phyloP scores from a whole-genome alignment of 2,888 invertebrate genomes.

The Tetanocera ferruginea region DNA sequence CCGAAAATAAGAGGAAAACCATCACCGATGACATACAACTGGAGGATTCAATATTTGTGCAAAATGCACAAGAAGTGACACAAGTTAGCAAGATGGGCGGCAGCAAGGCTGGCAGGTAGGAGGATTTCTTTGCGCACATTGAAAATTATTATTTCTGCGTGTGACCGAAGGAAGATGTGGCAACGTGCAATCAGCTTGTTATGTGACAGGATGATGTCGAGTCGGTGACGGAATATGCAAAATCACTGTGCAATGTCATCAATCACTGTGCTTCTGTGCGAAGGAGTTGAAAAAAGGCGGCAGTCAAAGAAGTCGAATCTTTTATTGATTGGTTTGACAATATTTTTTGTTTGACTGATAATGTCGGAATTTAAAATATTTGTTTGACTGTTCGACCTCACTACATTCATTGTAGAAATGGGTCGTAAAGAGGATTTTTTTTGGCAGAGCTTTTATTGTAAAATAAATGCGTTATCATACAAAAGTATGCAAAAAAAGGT shows the following conservation, averaged over 20 bases:
- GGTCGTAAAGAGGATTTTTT: neutral
- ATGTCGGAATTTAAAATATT: too few relatives aligned
- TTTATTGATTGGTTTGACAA: neutral
- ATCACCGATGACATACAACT: slow-evolving; percentile 26
- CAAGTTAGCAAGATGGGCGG: neutral
- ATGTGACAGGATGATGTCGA: slow-evolving; percentile 6
- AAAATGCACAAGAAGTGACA: neutral
- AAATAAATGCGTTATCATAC: too few relatives aligned
- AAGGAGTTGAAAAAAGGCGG: neutral
- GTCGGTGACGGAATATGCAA: slow-evolving; percentile 19
- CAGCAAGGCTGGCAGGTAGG: neutral
- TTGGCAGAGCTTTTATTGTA: neutral
- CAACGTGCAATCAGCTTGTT: slow-evolving; percentile 29
- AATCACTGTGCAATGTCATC: slow-evolving; percentile 35
- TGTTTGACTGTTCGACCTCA: neutral
- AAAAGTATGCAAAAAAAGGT: too few relatives aligned
- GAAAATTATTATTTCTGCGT: neutral
- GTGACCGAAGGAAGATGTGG: slow-evolving; percentile 1
- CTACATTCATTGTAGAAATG: neutral
- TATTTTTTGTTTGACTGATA: too few relatives aligned
- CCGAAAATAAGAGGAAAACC: slow-evolving; percentile 28
- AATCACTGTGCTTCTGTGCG: slow-evolving; percentile 22
- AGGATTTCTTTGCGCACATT: neutral
- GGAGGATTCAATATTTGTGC: neutral
- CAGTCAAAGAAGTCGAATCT: neutral